Conservation (phyloP, 2,113 vertebrate genomes). For the Coreoperca whiteheadi region DNA sequence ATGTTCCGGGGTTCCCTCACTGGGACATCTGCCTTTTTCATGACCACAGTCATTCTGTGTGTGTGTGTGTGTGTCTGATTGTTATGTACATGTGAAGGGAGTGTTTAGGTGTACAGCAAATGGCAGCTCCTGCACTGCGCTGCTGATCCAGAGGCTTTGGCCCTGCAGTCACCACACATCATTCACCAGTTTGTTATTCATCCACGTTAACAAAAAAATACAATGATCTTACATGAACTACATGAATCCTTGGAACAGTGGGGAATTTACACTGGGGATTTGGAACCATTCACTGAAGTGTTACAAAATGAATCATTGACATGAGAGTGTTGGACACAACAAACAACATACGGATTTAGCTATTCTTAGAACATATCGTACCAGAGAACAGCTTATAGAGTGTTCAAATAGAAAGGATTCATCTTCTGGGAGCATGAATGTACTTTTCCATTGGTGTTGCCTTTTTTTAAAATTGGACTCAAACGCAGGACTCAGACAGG, state of each 20-base stretch:
- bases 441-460: too few species aligned
- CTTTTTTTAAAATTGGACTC: too few species aligned
- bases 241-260: neutral
- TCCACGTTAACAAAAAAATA: neutral
- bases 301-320: neutral
- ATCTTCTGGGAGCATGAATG: neutral
- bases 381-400: too few species aligned
- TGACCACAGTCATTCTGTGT: constrained; percentile 30
- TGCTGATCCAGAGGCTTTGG: constrained; percentile 19
- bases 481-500: too few species aligned
- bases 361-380: neutral
- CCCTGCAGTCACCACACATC: constrained; percentile 22
- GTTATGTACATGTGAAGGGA: constrained; percentile 38
- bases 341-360: neutral
- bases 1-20: constrained; percentile 33
- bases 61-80: constrained; percentile 17
- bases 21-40: constrained; percentile 50
- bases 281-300: neutral
- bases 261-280: neutral
- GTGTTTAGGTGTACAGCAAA: constrained; percentile 54
- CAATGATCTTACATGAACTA: neutral
- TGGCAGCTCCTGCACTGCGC: constrained; percentile 27
- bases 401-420: neutral
- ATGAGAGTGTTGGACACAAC: neutral
- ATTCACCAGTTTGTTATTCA: constrained; percentile 8